These are phyloP conservation scores for Agrilus planipennis DNA, from an alignment of 1,140 invertebrate genomes.

Conservation along the genomic window DNA sequence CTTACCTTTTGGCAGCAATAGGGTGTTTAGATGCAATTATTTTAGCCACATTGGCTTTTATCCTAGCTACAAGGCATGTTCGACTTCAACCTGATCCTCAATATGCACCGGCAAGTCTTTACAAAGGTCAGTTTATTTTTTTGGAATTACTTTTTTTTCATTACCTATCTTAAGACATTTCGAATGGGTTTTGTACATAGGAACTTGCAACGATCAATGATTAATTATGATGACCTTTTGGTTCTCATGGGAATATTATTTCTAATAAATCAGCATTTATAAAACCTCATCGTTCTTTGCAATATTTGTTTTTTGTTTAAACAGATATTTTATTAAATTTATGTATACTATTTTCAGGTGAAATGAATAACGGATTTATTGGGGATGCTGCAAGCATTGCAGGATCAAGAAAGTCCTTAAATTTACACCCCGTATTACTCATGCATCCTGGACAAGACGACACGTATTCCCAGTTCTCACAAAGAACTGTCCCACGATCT, in stretches of 20 bases:
- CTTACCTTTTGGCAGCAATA: conserved; percentile 86
- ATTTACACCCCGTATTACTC: conserved; percentile 71
- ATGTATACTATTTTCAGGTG: conserved; percentile 65
- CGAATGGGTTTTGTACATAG: too few relatives aligned
- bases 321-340: background rate
- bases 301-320: background rate
- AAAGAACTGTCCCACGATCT: conserved; percentile 41
- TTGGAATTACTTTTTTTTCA: background rate
- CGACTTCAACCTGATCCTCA: conserved; percentile 70
- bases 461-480: conserved; percentile 64
- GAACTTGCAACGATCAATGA: too few relatives aligned
- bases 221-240: too few relatives aligned
- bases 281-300: background rate
- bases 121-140: conserved; percentile 41
- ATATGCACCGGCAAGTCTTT: conserved; percentile 44
- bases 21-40: conserved; percentile 83
- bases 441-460: conserved; percentile 56
- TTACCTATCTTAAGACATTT: too few relatives aligned
- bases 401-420: conserved; percentile 72
- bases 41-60: conserved; percentile 82
- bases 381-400: conserved; percentile 67
- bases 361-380: conserved; percentile 76
- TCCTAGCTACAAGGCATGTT: conserved; percentile 80
- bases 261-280: too few relatives aligned
- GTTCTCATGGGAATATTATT: too few relatives aligned